Evolutionary conservation across 2,888 invertebrate genomes (phyloP).

Genomic region (Agapetus fuscipes): DNA sequence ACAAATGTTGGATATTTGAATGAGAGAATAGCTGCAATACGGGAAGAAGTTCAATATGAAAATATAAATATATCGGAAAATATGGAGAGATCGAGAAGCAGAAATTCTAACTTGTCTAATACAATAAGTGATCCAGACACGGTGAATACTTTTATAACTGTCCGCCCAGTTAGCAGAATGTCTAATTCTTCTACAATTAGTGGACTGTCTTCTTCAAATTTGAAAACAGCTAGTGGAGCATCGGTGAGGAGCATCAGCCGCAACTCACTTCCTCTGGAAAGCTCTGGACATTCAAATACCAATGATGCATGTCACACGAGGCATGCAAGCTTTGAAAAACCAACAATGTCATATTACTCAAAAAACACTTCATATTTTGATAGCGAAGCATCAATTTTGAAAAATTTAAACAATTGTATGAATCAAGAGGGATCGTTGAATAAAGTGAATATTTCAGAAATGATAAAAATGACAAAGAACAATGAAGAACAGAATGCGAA

Average conservation of each 20-base stretch:
- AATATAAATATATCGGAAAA: conserved; percentile 18
- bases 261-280: conserved; percentile 16
- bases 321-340: conserved; percentile 20
- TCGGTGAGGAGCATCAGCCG: conserved; percentile 17
- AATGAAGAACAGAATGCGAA: conserved; percentile 2
- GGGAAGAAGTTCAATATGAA: conserved; percentile 22
- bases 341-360: conserved; percentile 40
- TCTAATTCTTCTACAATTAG: conserved; percentile 28
- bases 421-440: conserved; percentile 30
- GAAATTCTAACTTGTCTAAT: conserved; percentile 19
- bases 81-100: conserved; percentile 14
- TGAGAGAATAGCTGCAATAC: conserved; percentile 20
- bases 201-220: conserved; percentile 17
- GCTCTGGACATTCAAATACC: conserved; percentile 5
- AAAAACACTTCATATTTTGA: conserved; percentile 28
- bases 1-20: conserved; percentile 18
- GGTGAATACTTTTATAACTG: conserved; percentile 22
- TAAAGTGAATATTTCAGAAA: conserved; percentile 40
- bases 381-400: conserved; percentile 23
- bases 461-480: conserved; percentile 25
- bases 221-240: conserved; percentile 6
- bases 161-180: conserved; percentile 27
- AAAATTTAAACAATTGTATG: conserved; percentile 35
- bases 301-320: conserved; percentile 16
- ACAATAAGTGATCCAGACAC: conserved; percentile 20